Evolutionary conservation across 2,888 invertebrate genomes (phyloP), one percentile per base, ranked within the genome.

Genomic region (Zelleria hepariella): DNA sequence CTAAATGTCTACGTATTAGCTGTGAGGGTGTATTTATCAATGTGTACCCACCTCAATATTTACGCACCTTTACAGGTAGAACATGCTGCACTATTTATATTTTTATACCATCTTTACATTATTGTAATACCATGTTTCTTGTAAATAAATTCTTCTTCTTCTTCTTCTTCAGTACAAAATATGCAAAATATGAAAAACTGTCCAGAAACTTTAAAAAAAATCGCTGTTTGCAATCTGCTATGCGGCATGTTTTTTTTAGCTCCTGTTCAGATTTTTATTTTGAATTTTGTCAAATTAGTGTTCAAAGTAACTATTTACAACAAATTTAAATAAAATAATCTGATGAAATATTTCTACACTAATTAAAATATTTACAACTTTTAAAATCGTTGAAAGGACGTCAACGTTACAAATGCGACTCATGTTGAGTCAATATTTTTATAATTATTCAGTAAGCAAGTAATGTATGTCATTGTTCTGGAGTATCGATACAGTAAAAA

Each of bases 341-440:
- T 64, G 58, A 60, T 59, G 70, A 70, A 69, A 67, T 71, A 70
- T 66, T 55, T 32, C 20, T 32, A 32, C n/a, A 53, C 15, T 25
- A 10, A 68, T 62, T 63, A 59, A 65, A 60, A 59, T 15, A 64
- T 60, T 65, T 66, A 66, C 65, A 68, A 70, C 67, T 70, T n/a
- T n/a, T 67, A 69, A 64, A 53, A 23, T 62, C 65, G 82, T 83
- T 82, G 84, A 75, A 77, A 65, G 10, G 58, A 66, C 60, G 78
- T 81, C 80, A 69, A 85, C 81, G 65, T 73, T 68, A 69, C 67
- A 42, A 67, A 74, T 56, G 15, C 25, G 82, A 62, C 85, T 86
- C 85, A 86, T 82, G 80, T 86, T 86, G 86, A 86, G 86, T 77
- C 73, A 67, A 66, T 42, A 42, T 42, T 42, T 62, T 64, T 62